Base-by-base conservation (phyloP, 2,113 vertebrate species). In the Probosciger aterrimus region DNA sequence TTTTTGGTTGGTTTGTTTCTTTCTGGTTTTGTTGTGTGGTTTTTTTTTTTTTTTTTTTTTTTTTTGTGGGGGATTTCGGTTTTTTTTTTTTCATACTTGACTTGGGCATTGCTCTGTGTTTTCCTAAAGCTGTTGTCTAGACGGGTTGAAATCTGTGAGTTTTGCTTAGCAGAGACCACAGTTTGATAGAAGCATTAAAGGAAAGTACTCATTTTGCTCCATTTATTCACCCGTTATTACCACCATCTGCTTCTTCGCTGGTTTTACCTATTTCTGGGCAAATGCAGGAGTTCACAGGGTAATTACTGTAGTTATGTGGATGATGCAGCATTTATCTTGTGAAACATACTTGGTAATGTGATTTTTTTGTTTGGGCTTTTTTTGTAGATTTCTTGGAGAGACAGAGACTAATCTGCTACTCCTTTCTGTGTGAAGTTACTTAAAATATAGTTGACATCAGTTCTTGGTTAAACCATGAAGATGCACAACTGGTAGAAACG, bases 81-180 rank as follows among this genome's bases (percentile, higher is more conserved):
- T 50, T 27, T 50, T 27, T 50, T 27, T 27, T 28, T 27, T 22
- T 9, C 20, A 12, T 14, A n/a, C 33, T n/a, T 59, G 33, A 10
- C 33, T 30, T 24, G 12, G 16, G 31, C n/a, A 1, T 9, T 35
- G 39, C 8, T 46, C 6, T 15, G 8, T 46, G 53, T 85, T 68
- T 78, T 55, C 24, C 22, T 33, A 69, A 55, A 23, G 57, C 71
- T 7, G 25, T 39, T 4, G 0, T 3, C 16, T 2, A 35, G 8
- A 11, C 22, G 8, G 11, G 4, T 2, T 1, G 24, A 6, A 27
- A 0, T 2, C 10, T 15, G 0, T 25, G 11, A 47, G 23, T 10
- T 31, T 33, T 14, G 35, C 39, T 15, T 25, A 15, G 27, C 39
- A 27, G 49, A 5, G 59, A 3, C 0, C 3, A 5, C 39, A 2